These are phyloP conservation scores for Dromococcyx pavoninus DNA, from an alignment of 2,797 vertebrate species.

Conservation along the genomic window DNA sequence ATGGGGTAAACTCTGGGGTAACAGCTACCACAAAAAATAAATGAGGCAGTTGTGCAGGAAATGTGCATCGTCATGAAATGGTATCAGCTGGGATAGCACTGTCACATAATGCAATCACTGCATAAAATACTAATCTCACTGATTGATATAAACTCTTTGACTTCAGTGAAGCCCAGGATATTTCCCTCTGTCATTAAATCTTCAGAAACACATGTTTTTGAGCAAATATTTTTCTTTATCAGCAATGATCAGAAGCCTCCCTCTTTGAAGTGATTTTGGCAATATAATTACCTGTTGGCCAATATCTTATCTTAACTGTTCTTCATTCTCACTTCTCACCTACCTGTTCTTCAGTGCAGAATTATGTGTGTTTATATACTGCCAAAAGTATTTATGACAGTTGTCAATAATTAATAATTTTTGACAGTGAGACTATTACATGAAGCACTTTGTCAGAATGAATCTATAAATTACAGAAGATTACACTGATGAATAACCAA, in stretches of 20 bases:
- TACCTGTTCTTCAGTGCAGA: slow-evolving; percentile 39
- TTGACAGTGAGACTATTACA: background rate
- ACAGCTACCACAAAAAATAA: background rate
- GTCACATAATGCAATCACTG: slow-evolving; percentile 16
- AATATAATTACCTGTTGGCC: background rate
- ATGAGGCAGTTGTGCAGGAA: slow-evolving; percentile 19
- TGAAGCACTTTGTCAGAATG: slow-evolving; percentile 3
- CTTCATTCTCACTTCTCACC: background rate
- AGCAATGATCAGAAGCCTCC: background rate
- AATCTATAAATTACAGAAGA: slow-evolving; percentile 4
- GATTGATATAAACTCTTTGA: background rate
- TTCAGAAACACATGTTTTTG: background rate
- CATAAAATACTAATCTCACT: background rate
- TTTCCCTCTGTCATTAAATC: background rate
- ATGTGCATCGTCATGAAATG: slow-evolving; percentile 44
- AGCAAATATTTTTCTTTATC: background rate
- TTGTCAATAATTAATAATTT: slow-evolving; percentile 37
- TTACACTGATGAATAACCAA: slow-evolving; percentile 15
- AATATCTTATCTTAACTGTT: background rate
- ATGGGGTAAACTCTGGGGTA: background rate
- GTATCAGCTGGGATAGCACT: background rate
- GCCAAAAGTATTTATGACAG: background rate
- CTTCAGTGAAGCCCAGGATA: background rate
- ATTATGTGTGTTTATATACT: background rate
- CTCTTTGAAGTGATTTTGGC: background rate